These are phyloP conservation scores for Candidula unifasciata DNA, from an alignment of 2,888 invertebrate species.

Conservation along the genomic window DNA sequence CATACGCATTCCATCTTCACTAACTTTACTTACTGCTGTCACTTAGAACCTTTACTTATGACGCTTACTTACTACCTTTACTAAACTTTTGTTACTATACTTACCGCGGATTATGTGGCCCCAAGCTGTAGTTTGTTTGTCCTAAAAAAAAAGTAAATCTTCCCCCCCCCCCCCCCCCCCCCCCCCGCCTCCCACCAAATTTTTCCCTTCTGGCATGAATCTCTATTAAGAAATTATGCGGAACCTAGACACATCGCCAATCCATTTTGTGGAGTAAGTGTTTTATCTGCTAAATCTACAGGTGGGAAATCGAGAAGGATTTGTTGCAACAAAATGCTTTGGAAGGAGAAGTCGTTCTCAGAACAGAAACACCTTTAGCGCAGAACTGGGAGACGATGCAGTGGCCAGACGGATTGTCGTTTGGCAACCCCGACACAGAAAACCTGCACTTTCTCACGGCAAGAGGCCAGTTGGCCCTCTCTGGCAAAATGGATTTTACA, in stretches of 20 bases:
- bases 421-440: neutral
- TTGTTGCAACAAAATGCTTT: slow-evolving; percentile 5
- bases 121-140: too few species aligned
- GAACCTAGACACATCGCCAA: neutral
- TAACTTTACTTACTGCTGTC: too few species aligned
- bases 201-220: neutral
- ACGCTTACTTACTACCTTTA: too few species aligned
- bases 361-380: slow-evolving; percentile 9
- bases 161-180: too few species aligned
- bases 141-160: too few species aligned
- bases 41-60: too few species aligned
- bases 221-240: neutral
- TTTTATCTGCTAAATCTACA: neutral
- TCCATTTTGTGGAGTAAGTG: neutral
- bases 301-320: slow-evolving; percentile 40
- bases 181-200: too few species aligned
- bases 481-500: slow-evolving; percentile 49
- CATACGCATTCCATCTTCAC: too few species aligned
- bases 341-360: slow-evolving; percentile 27
- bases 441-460: slow-evolving; percentile 27
- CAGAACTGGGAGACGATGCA: slow-evolving; percentile 48
- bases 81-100: too few species aligned
- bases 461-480: slow-evolving; percentile 15
- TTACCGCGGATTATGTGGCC: too few species aligned
- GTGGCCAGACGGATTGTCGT: slow-evolving; percentile 34